Base-by-base conservation (phyloP, 2,113 vertebrate genomes). In the Prionailurus bengalensis region DNA sequence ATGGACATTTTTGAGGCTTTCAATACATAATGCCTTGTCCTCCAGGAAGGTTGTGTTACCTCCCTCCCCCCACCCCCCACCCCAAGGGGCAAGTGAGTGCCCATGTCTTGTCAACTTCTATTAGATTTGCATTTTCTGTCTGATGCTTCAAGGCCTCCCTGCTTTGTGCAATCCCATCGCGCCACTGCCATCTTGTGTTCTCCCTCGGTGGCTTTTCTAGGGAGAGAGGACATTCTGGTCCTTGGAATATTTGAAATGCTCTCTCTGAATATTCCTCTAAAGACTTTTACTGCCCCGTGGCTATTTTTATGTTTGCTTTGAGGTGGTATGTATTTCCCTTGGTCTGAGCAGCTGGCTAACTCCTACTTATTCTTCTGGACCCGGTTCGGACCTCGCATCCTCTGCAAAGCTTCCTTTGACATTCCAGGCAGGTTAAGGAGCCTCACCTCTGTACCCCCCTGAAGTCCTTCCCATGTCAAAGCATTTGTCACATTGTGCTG, bases 141-240 rank as follows among this genome's bases (percentile, higher is more conserved):
- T 29, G 39, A 14, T 4, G 15, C 31, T 45, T 84, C 45, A 4
- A 83, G 71, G 16, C 31, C n/a, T 73, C 16, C 48, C 15, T 83
- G 45, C 39, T 79, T 88, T 70, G 55, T 79, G 55, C 83, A 87
- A 61, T 83, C 63, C 76, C 91, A 91, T 86, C 1, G 0, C 84
- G 82, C 85, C 82, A 65, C 79, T 45, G 78, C 79, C 87, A 89
- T 95, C 94, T 94, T 89, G 91, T 91, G 92, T 96, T 73, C 78
- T 95, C 25, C 81, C 86, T 83, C 73, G 71, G 51, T 65, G 94
- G 48, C 51, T 95, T 78, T 88, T 88, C 76, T 42, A 31, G 65
- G 55, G 74, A 87, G 14, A 73, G 36, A 45, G 79, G 76, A 70
- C 33, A 5, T 27, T 51, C 21, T 33, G 48, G 78, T 74, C 53